Base-by-base conservation (phyloP, 2,888 invertebrate genomes). In the Autographa gamma region DNA sequence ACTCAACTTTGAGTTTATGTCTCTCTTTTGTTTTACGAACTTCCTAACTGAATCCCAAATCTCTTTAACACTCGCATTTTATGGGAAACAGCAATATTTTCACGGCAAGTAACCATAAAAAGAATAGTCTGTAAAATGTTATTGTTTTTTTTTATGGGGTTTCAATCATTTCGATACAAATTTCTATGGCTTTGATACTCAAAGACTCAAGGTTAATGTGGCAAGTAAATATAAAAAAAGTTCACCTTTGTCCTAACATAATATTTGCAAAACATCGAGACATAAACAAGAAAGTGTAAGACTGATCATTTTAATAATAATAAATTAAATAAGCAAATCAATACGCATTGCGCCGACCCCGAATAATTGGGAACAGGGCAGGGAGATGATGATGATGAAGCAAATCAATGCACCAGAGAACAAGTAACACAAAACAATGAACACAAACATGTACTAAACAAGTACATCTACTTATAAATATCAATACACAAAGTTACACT, bases 141-240 rank as follows among this genome's bases (percentile, higher is more conserved):
- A 85, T 79, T 76, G 69, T 58, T 19, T 59, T 85, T 59, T 85
- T 83, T 84, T 80, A 84, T 77, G 59, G 60, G 14, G 19, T 73
- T 80, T 74, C 80, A 85, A 85, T 85, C 74, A 76, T 79, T 82
- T 77, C 63, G 81, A 71, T 83, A 83, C 85, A 82, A 83, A 80
- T 84, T 84, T 66, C 59, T 74, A 66, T 69, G 66, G 38, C 43
- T 79, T 84, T 83, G 79, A 76, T 66, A 70, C 76, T 65, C 56
- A 62, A 67, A 34, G 32, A 11, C 38, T 38, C 38, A 38, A 38
- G 38, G 38, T 38, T 38, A 38, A 38, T 25, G 1, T 25, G 25
- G 1, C 9, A 9, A 38, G 8, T 11, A 38, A 38, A 11, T 38
- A 38, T 38, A 11, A 38, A 38, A 38, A 7, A 9, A 1, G 1